Conservation (phyloP, 2,113 vertebrate species). For the Gavia stellata region DNA sequence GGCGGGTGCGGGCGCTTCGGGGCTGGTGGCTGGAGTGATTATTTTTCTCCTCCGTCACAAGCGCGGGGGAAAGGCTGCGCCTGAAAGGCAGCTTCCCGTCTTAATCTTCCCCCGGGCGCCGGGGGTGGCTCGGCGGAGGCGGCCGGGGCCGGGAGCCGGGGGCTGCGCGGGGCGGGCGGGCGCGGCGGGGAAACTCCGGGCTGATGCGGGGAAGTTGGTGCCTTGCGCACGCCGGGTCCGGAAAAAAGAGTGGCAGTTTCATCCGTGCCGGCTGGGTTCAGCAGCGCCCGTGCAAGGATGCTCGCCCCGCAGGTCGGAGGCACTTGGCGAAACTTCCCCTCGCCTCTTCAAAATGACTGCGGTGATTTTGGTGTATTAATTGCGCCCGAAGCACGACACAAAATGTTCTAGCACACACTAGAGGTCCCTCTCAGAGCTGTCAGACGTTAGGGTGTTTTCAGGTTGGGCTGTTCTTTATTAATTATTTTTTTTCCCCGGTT, state of each 20-base stretch:
- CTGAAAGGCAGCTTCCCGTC: not conserved
- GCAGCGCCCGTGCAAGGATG: not conserved
- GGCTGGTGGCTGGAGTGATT: not conserved
- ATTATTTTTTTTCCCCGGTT: not conserved
- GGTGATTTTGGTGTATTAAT: conserved; percentile 67
- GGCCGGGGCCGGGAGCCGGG: not conserved
- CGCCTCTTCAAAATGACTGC: conserved; percentile 63
- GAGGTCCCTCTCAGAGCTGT: conserved; percentile 76
- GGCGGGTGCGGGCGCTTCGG: not conserved
- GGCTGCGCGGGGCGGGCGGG: not conserved
- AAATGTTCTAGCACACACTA: conserved; percentile 70
- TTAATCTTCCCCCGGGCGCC: not conserved
- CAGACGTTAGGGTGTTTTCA: conserved; percentile 18
- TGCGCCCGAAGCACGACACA: conserved; percentile 50
- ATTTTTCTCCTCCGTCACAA: not conserved
- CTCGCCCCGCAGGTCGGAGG: conserved; percentile 6
- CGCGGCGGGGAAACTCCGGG: not conserved
- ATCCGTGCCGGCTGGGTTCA: not conserved
- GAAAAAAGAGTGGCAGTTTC: not conserved
- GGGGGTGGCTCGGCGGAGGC: not conserved
- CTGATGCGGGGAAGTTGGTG: not conserved
- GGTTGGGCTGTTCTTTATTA: not conserved
- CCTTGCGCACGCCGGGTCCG: not conserved
- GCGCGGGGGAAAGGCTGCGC: not conserved
- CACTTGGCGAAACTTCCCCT: conserved; percentile 42